A percentile compares a stretch with the other conserved stretches of the same genome.
Evolutionary conservation across 2,797 vertebrate genomes (phyloP).

Genomic region (Acanthopagrus latus): DNA sequence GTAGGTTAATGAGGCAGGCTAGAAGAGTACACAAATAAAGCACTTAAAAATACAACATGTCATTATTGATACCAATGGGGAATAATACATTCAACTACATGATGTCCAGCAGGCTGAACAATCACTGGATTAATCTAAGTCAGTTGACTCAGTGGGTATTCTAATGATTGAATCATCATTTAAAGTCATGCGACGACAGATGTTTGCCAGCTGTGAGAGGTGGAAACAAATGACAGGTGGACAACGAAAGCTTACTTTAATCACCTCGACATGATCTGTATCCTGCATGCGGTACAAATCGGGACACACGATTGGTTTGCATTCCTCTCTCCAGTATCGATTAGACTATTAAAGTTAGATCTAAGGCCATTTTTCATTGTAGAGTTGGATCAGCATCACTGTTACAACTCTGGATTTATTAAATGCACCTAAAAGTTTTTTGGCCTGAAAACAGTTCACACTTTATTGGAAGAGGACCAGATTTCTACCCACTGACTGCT

Average conservation of each 20-base stretch:
- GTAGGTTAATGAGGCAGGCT: no score
- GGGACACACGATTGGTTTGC: background rate
- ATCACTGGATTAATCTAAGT: background rate
- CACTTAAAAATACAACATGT: no score
- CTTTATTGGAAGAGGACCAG: background rate
- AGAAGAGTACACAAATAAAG: no score
- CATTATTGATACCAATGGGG: no score
- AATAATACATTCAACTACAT: background rate
- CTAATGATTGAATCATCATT: background rate
- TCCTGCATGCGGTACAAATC: background rate
- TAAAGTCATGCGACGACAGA: background rate
- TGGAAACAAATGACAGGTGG: conserved; percentile 9
- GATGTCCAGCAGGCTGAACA: background rate
- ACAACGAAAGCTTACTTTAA: conserved; percentile 2
- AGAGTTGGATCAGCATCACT: background rate
- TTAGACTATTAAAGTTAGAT: conserved; percentile 1
- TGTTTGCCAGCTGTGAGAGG: conserved; percentile 35
- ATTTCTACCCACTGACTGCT: background rate
- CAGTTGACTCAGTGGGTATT: background rate
- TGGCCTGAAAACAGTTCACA: background rate
- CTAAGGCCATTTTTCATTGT: background rate
- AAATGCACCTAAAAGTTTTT: background rate
- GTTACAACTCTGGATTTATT: background rate
- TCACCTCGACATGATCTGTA: background rate
- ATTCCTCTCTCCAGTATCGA: conserved; percentile 1